Base-by-base conservation (phyloP, 2,113 vertebrate species). In the Ahaetulla prasina region DNA sequence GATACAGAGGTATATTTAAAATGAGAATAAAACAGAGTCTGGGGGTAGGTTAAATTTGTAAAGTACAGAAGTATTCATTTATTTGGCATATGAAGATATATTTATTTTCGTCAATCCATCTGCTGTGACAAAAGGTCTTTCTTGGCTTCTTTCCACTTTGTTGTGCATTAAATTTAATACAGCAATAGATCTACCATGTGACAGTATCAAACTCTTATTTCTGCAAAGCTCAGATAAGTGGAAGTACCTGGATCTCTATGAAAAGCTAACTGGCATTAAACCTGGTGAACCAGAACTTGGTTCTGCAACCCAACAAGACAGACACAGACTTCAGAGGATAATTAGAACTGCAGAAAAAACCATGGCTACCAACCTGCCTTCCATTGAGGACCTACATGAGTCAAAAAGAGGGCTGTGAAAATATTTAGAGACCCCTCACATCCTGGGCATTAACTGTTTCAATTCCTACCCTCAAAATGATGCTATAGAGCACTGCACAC, bases 51-150 rank as follows among this genome's bases (percentile, higher is more conserved):
- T 93, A 22, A 50, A 85, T 88, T 91, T 80, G 93, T 94, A 90
- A 85, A 91, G 93, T 55, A n/a, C 85, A 54, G 52, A 93, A 94
- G 25, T 88, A 90, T 94, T 91, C 92, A 95, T 93, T 50, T 49
- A 74, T 50, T n/a, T 89, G 45, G 63, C n/a, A 88, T 20, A 35
- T 53, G 85, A 89, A 95, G 95, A 92, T 94, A 95, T 94, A 57
- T 94, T 89, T 93, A 3, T 95, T 96, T 57, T 74, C 74, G 55
- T 93, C 89, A 94, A 85, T 53, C 94, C 94, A 96, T 89, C 88
- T 97, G 90, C 93, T 96, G 10, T 35, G 47, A 63, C 89, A 92
- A 95, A 93, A 90, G 93, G 91, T 8, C 22, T 88, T 95, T 27
- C 50, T 91, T 53, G 63, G 30, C 22, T 89, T 91, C 10, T 2